Evolutionary conservation across 2,113 vertebrate genomes (phyloP), one percentile per base, ranked within the genome.

Genomic region (Bungarus multicinctus): DNA sequence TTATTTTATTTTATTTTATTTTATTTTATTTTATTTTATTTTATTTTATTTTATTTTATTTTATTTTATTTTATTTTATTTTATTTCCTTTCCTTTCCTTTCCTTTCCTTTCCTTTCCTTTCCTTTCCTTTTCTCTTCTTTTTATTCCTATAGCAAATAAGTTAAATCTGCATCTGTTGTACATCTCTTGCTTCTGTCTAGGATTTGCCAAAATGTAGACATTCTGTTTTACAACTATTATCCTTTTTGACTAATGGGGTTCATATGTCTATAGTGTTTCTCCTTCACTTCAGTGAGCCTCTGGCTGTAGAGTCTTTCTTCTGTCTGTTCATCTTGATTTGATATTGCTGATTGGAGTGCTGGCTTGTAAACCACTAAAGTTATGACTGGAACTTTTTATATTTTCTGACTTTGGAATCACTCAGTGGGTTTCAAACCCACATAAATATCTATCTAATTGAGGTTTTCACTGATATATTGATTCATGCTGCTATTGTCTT

Each of bases 131-230:
- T 7, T 58, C 22, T 58, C 23, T 3, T 58, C 57, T 23, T 91
- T 89, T 47, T 53, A 23, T 90, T 92, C 7, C 23, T 25, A 52
- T 27, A 43, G 34, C 53, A 92, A 88, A 74, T 14, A 89, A 2
- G 50, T 93, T 90, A 81, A 25, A 87, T 89, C 53, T 93, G 87
- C 90, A 34, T 90, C 27, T 86, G 43, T 7, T 94, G 64, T 34
- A n/a, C 93, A 89, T 93, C 91, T 88, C 91, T 89, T 92, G 1
- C 69, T 91, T 88, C 86, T 95, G 92, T 93, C 81, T 87, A 89
- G 3, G 0, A 5, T 88, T 23, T 0, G 5, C 50, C 1, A 4
- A n/a, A 39, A 12, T n/a, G 64, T 0, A 52, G 4, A 60, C 81
- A 54, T 22, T 2, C 64, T 88, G 94, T 87, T 92, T 0, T 81